Base-by-base conservation (phyloP, 2,113 vertebrate species). In the Indicator maculatus region DNA sequence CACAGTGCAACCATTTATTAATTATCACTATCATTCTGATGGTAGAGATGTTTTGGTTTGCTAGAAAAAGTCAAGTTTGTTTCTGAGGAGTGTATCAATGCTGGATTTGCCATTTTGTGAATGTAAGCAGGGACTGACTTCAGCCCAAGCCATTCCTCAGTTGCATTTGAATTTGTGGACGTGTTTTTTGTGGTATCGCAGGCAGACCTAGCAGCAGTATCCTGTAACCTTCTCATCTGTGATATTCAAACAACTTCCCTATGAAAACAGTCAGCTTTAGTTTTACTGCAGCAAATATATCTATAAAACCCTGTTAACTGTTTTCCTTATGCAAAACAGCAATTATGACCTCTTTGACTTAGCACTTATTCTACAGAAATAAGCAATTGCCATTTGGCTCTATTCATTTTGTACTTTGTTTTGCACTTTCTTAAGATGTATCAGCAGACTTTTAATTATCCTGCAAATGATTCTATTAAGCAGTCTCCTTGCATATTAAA, bases 401-500 rank as follows among this genome's bases (percentile, higher is more conserved):
- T 89, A 90, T 92, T 97, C 83, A 80, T 93, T 96, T 95, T 94
- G 92, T 97, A 97, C 91, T 96, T 97, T 95, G 84, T 93, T 96
- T 97, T 96, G 91, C 93, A 79, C 90, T 97, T 97, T 95, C 96
- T 85, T 92, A 96, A 95, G 90, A 94, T 97, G 90, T 97, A 95
- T 97, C 88, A 96, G 85, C 81, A 94, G 93, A 96, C 94, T 97
- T 95, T 97, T 97, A 97, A 97, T 97, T 97, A 97, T 97, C 94
- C 97, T 96, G 89, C 79, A 97, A 95, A 94, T 97, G 88, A 95
- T 97, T 93, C 93, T 97, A 95, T 96, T 97, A 96, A 95, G 94
- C 85, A 96, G 95, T 97, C 94, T 96, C 81, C 86, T 96, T 96
- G 96, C 96, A 98, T 98, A 96, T 97, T 97, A 97, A 96, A 97